phyloP scores from a whole-genome alignment of 2,797 vertebrate species.

The Florisuga fusca region DNA sequence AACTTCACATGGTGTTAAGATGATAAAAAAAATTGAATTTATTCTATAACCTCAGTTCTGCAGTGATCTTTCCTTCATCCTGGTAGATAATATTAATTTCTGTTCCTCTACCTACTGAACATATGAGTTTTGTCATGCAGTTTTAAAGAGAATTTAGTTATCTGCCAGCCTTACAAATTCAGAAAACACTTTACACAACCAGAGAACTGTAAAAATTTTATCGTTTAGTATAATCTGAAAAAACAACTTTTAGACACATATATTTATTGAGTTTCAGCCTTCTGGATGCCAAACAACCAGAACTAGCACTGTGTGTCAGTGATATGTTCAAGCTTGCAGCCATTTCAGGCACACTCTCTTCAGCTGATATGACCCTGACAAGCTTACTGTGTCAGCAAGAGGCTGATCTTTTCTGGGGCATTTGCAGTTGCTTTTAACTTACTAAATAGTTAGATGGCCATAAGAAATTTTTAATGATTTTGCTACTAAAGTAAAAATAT shows the following conservation, averaged over 20 bases:
- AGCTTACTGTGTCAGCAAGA: neutral
- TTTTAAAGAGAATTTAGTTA: neutral
- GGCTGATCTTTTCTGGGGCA: rapidly evolving
- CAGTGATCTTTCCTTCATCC: neutral
- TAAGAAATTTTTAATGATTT: neutral
- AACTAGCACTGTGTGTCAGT: neutral
- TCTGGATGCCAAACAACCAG: neutral
- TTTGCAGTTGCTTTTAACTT: neutral
- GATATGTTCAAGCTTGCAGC: neutral
- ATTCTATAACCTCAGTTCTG: neutral
- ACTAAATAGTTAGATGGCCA: neutral
- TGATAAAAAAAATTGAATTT: neutral
- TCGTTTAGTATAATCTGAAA: neutral
- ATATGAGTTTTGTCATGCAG: neutral
- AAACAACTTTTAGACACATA: neutral
- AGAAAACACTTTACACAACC: neutral
- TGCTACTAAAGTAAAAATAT: neutral
- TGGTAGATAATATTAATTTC: neutral
- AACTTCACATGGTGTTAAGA: neutral
- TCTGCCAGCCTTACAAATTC: neutral
- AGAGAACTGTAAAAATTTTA: neutral
- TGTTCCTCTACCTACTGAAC: neutral
- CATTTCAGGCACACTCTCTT: rapidly evolving
- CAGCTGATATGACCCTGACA: neutral
- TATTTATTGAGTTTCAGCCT: neutral